These are phyloP conservation scores for Chaenogobius annularis DNA, from an alignment of 2,113 vertebrate genomes.

Conservation along the genomic window DNA sequence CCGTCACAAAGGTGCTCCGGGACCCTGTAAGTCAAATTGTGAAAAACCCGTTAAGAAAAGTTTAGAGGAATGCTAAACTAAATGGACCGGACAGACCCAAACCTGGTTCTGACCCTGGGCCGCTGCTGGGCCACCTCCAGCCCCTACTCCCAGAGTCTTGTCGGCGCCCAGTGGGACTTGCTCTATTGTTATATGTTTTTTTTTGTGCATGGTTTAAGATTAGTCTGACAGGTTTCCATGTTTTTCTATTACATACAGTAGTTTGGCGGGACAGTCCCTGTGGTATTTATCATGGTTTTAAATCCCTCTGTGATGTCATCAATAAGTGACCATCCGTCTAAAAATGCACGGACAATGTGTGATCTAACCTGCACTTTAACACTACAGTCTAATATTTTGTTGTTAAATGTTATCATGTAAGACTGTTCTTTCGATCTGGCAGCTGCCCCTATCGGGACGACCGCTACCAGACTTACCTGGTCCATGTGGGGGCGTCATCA, in stretches of 20 bases:
- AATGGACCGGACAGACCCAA: constrained; percentile 78
- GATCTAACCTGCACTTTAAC: constrained; percentile 3
- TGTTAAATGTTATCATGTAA: neutral
- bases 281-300: too few species aligned
- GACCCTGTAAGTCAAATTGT: too few species aligned
- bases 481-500: constrained; percentile 38
- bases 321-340: too few species aligned
- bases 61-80: too few species aligned
- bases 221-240: neutral
- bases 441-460: constrained; percentile 69
- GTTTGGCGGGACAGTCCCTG: too few species aligned
- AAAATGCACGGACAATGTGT: too few species aligned
- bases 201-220: constrained; percentile 76
- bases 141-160: constrained; percentile 38
- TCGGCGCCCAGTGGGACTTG: constrained; percentile 79
- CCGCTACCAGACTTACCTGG: constrained; percentile 49
- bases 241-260: too few species aligned
- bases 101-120: constrained; percentile 79
- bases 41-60: too few species aligned
- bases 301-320: too few species aligned
- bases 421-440: neutral
- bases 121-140: constrained; percentile 80
- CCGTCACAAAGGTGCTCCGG: constrained; percentile 68
- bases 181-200: too few species aligned
- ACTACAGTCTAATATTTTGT: neutral